Evolutionary conservation across 2,888 invertebrate genomes (phyloP).

Genomic region (Congeria kusceri): DNA sequence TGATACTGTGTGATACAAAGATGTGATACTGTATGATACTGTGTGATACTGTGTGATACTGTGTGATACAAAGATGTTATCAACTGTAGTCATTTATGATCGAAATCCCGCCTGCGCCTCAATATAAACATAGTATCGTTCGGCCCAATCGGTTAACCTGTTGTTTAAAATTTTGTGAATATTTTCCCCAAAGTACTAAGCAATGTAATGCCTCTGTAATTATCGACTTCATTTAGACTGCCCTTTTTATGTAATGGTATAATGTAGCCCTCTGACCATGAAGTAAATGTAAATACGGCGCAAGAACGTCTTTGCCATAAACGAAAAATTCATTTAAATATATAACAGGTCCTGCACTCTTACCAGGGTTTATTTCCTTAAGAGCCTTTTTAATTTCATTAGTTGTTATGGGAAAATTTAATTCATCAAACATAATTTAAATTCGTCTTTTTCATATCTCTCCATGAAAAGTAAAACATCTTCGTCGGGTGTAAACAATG

Average conservation of each 20-base stretch:
- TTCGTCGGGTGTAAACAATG: conserved; percentile 16
- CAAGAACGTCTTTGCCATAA: neutral
- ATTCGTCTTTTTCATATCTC: conserved; percentile 21
- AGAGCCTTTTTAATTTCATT: neutral
- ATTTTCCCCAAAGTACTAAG: too few relatives aligned
- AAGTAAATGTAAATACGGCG: conserved; percentile 4
- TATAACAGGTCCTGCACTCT: conserved; percentile 12
- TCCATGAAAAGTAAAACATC: conserved; percentile 23
- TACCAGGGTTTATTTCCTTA: too few relatives aligned
- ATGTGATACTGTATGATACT: too few relatives aligned
- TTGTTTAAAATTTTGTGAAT: conserved; percentile 14
- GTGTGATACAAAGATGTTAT: neutral
- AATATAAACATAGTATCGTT: conserved; percentile 23
- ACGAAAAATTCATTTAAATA: conserved; percentile 20
- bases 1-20: too few relatives aligned
- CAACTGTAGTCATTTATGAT: conserved; percentile 25
- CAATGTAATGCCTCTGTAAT: too few relatives aligned
- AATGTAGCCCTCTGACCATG: too few relatives aligned
- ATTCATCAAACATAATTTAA: conserved; percentile 32
- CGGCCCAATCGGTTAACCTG: conserved; percentile 20
- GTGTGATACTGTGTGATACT: too few relatives aligned
- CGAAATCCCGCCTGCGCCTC: conserved; percentile 25
- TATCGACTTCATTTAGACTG: too few relatives aligned
- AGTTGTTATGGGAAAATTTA: neutral
- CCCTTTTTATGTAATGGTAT: too few relatives aligned